Base-by-base conservation (phyloP, 2,888 invertebrate genomes). In the Coecobrya sp. region DNA sequence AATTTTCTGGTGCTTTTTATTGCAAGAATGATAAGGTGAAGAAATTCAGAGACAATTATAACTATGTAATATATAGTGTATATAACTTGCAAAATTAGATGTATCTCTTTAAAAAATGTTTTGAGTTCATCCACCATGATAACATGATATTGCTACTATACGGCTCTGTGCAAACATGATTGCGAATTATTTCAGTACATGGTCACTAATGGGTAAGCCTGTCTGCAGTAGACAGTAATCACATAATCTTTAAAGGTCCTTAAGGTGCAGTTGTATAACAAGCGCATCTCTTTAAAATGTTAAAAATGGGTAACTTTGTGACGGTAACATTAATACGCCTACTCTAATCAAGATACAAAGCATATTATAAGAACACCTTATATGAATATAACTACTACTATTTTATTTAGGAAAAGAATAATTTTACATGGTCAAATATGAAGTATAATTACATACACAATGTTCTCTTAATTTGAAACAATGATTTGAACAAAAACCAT, bases 401-500 rank as follows among this genome's bases (percentile, higher is more conserved):
- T 36, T 36, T 36, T 36, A 7, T 7, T 36, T 62, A 13, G n/a
- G 59, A 36, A 36, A 36, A 36, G 19, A 62, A 62, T 19, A 1
- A 27, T 27, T 27, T 68, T 68, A 70, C 70, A 70, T 70, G 70
- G 36, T 36, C 36, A 36, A 70, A 70, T n/a, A 30, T 8, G 13
- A 36, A 0, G 22, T 16, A 30, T 82, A 55, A 62, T 82, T 81
- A 8, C 82, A n/a, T 62, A 25, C 25, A 68, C 7, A 25, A n/a
- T 85, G 49, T 65, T 22, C 45, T 22, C 25, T 70, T 70, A 85
- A 85, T 85, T 85, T 85, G 22, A 86, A 73, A 86, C 70, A 86
- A 86, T 73, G 73, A 73, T 73, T 86, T 85, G 42, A 16, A 68
- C 49, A 85, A 25, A 65, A 25, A 85, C n/a, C 79, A 19, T 52